Evolutionary conservation across 2,888 invertebrate species (phyloP).

Genomic region (Podotricha telesiphe): DNA sequence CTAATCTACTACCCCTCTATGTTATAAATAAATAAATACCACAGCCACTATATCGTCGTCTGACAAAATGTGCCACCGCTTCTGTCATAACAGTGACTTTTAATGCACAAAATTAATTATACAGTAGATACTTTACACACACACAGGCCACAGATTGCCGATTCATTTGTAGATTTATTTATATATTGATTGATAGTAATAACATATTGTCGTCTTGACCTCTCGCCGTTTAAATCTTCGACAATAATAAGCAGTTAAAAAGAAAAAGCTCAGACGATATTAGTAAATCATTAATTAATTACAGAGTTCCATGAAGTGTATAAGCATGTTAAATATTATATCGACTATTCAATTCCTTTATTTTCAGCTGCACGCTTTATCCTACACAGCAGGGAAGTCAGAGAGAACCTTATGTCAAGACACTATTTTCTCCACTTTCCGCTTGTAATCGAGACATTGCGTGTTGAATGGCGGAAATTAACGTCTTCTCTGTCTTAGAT

Average conservation of each 20-base stretch:
- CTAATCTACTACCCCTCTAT: conserved; percentile 82
- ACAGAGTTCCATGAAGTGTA: too few relatives aligned
- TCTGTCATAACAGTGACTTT: conserved; percentile 79
- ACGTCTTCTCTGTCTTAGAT: too few relatives aligned
- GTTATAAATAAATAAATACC: conserved; percentile 83
- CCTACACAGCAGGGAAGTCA: too few relatives aligned
- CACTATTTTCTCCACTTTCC: too few relatives aligned
- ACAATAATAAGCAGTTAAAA: neutral
- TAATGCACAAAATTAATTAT: conserved; percentile 62
- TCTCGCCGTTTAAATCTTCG: neutral
- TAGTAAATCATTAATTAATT: conserved; percentile 1
- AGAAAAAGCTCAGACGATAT: neutral
- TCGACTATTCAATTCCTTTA: too few relatives aligned
- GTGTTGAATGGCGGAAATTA: too few relatives aligned
- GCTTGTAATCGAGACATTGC: too few relatives aligned
- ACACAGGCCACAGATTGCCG: neutral
- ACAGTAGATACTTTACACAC: neutral
- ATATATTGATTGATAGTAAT: neutral
- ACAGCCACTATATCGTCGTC: conserved; percentile 66
- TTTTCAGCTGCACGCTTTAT: too few relatives aligned
- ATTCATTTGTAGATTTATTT: neutral
- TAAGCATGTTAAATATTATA: too few relatives aligned
- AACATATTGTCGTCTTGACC: neutral
- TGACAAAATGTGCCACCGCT: conserved; percentile 75
- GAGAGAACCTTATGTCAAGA: too few relatives aligned